These are phyloP conservation scores for Linnaemya tessellans DNA, from an alignment of 2,888 invertebrate species.

Conservation along the genomic window DNA sequence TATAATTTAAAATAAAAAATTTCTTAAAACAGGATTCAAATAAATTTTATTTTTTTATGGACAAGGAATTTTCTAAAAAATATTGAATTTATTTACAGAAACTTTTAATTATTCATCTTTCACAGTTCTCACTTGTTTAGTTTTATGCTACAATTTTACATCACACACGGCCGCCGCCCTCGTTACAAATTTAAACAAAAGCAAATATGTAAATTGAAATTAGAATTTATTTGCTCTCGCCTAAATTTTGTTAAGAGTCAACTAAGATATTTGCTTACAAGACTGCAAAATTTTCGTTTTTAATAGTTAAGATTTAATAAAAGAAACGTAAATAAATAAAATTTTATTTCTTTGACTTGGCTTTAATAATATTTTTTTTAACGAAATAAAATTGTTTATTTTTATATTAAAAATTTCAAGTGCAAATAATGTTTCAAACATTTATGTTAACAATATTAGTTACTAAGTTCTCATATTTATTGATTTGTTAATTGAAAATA, in stretches of 20 bases:
- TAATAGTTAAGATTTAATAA: background rate
- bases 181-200: background rate
- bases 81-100: too few species aligned
- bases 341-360: slow-evolving; percentile 34
- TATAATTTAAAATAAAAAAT: too few species aligned
- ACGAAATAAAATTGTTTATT: slow-evolving; percentile 66
- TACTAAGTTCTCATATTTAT: slow-evolving; percentile 69
- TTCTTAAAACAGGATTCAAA: too few species aligned
- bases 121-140: too few species aligned
- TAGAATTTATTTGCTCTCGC: background rate
- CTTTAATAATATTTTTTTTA: slow-evolving; percentile 47
- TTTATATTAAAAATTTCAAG: slow-evolving; percentile 72
- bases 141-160: too few species aligned
- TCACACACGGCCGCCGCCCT: background rate
- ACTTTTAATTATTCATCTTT: too few species aligned
- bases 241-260: background rate
- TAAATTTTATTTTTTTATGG: too few species aligned
- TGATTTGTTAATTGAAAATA: slow-evolving; percentile 58
- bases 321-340: too few species aligned
- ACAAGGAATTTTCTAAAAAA: too few species aligned
- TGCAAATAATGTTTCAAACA: slow-evolving; percentile 73
- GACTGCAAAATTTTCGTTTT: slow-evolving; percentile 14
- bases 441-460: slow-evolving; percentile 72
- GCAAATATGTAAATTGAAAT: background rate
- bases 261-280: slow-evolving; percentile 10